These are phyloP conservation scores for Phalacrocorax carbo DNA, from an alignment of 2,113 vertebrate genomes.

Conservation along the genomic window DNA sequence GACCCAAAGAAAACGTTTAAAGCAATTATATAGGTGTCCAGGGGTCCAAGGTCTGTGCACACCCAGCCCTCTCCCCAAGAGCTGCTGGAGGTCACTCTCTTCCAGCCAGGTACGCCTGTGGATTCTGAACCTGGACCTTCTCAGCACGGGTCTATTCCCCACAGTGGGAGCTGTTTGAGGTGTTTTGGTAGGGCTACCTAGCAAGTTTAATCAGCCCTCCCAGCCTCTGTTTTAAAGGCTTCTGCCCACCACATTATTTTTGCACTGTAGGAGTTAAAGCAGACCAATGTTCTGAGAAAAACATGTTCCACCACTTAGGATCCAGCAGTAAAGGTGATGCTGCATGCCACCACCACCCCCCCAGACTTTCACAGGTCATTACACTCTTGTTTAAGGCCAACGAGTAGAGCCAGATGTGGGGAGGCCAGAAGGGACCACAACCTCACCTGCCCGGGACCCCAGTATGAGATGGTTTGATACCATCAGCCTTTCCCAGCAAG, in stretches of 20 bases:
- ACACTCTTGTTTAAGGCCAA: background rate
- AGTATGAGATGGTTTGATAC: background rate
- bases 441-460: background rate
- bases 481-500: background rate
- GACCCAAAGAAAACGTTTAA: background rate
- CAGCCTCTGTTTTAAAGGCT: background rate
- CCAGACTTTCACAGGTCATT: background rate
- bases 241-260: background rate
- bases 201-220: background rate
- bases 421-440: background rate
- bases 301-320: background rate
- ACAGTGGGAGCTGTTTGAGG: background rate
- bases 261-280: background rate
- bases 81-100: background rate
- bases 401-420: accelerated
- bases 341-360: too few species aligned
- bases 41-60: background rate
- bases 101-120: background rate
- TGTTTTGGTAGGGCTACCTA: accelerated
- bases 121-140: background rate
- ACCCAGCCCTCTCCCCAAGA: background rate
- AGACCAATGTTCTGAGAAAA: background rate
- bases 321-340: background rate
- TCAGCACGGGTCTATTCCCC: accelerated
- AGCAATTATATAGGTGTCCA: background rate